These are phyloP conservation scores for Lagocephalus sceleratus DNA, from an alignment of 2,797 vertebrate genomes.

Conservation along the genomic window DNA sequence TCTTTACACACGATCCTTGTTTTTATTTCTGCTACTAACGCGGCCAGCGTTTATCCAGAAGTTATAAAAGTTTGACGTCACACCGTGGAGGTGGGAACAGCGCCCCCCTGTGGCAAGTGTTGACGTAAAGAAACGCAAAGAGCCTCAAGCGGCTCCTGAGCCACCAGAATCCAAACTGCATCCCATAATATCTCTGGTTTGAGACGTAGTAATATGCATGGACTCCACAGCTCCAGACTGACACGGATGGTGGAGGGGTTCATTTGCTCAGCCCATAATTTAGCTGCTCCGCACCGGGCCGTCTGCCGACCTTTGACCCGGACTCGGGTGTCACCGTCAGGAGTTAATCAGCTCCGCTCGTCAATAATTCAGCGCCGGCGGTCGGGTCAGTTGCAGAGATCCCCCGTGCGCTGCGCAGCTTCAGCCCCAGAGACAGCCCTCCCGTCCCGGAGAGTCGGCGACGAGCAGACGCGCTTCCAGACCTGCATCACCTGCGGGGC, in stretches of 20 bases:
- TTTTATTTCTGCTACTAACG: constrained; percentile 41
- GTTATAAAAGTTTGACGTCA: no score
- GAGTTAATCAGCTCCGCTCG: constrained; percentile 56
- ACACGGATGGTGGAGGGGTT: no score
- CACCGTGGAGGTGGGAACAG: no score
- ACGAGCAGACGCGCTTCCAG: constrained; percentile 36
- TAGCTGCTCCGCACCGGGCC: neutral
- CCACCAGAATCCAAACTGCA: no score
- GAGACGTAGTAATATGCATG: no score
- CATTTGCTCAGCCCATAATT: no score
- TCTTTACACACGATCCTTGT: constrained; percentile 45
- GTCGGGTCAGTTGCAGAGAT: constrained; percentile 58
- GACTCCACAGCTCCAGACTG: no score
- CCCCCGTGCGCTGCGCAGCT: constrained; percentile 67
- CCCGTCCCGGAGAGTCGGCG: constrained; percentile 39
- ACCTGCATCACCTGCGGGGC: constrained; percentile 42
- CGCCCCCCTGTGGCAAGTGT: no score
- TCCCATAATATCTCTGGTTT: no score
- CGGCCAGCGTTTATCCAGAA: no score
- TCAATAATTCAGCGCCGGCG: constrained; percentile 74
- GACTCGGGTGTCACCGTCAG: constrained; percentile 60
- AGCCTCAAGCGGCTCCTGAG: no score
- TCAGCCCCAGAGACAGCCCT: constrained; percentile 71
- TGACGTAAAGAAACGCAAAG: no score
- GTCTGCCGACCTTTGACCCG: constrained; percentile 35